Evolutionary conservation across 2,888 invertebrate species (phyloP).

Genomic region (Mellilla xanthometata): DNA sequence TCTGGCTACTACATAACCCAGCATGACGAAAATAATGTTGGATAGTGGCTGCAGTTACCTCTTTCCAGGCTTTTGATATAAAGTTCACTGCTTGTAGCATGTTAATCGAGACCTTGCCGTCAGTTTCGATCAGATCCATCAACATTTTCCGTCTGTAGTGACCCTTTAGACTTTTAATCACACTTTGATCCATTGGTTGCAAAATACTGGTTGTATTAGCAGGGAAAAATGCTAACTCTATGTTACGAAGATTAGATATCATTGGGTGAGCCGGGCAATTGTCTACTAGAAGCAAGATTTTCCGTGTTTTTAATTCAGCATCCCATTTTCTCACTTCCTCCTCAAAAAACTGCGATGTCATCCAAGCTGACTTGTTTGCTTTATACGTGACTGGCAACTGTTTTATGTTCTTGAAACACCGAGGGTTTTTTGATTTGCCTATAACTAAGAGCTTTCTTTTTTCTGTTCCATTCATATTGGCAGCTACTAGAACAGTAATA

Average conservation of each 20-base stretch:
- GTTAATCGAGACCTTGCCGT: slow-evolving; percentile 33
- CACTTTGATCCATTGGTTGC: slow-evolving; percentile 39
- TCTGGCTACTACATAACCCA: too few relatives aligned
- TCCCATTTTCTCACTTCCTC: slow-evolving; percentile 25
- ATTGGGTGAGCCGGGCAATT: neutral
- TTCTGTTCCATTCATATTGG: slow-evolving; percentile 45
- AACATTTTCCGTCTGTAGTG: slow-evolving; percentile 36
- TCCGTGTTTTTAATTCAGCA: slow-evolving; percentile 36
- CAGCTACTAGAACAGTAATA: slow-evolving; percentile 42
- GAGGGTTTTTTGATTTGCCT: slow-evolving; percentile 43
- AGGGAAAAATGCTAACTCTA: slow-evolving; percentile 42
- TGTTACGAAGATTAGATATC: slow-evolving; percentile 32
- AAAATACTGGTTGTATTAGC: slow-evolving; percentile 39
- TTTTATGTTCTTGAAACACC: slow-evolving; percentile 45
- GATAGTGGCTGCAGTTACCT: slow-evolving; percentile 28
- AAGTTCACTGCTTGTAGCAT: slow-evolving; percentile 35
- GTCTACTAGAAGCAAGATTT: too few relatives aligned
- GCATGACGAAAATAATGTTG: slow-evolving; percentile 33
- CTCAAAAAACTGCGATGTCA: slow-evolving; percentile 35
- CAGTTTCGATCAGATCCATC: slow-evolving; percentile 16
- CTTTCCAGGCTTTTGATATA: slow-evolving; percentile 30
- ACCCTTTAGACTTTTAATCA: slow-evolving; percentile 37
- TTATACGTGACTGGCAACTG: slow-evolving; percentile 37
- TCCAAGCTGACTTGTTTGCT: slow-evolving; percentile 39
- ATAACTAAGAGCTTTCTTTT: slow-evolving; percentile 44